These are phyloP conservation scores for Incurvaria masculella DNA, from an alignment of 2,888 invertebrate genomes.

Conservation along the genomic window DNA sequence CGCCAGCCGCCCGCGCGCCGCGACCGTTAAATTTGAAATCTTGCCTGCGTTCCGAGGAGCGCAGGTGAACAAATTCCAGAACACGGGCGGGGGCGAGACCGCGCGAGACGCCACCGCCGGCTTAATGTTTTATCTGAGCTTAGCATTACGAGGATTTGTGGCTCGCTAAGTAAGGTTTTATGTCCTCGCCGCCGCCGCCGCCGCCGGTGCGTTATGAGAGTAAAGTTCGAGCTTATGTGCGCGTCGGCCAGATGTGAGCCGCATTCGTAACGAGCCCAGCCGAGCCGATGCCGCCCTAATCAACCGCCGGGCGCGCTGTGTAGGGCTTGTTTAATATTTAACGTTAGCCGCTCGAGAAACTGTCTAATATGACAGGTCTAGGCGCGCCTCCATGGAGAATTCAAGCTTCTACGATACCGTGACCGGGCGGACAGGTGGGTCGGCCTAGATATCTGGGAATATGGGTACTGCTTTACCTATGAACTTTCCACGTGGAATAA, in stretches of 20 bases:
- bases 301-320: background rate
- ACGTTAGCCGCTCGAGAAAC: background rate
- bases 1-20: background rate
- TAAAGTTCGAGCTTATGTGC: background rate
- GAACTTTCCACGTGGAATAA: no score
- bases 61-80: constrained; percentile 51
- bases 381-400: background rate
- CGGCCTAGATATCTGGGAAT: no score
- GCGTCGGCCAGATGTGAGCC: background rate
- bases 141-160: constrained; percentile 55
- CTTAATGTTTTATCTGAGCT: constrained; percentile 56
- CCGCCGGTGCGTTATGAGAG: constrained; percentile 10
- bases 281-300: background rate
- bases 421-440: no score
- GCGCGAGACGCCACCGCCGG: constrained; percentile 41
- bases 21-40: background rate
- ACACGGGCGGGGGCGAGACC: constrained; percentile 8
- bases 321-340: background rate
- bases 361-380: background rate
- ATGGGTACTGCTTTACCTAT: no score
- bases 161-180: constrained; percentile 55
- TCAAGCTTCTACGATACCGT: background rate
- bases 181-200: constrained; percentile 44
- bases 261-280: background rate
- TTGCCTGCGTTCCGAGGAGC: constrained; percentile 11